phyloP scores from a whole-genome alignment of 2,113 vertebrate genomes.

The Heterotilapia buettikoferi region DNA sequence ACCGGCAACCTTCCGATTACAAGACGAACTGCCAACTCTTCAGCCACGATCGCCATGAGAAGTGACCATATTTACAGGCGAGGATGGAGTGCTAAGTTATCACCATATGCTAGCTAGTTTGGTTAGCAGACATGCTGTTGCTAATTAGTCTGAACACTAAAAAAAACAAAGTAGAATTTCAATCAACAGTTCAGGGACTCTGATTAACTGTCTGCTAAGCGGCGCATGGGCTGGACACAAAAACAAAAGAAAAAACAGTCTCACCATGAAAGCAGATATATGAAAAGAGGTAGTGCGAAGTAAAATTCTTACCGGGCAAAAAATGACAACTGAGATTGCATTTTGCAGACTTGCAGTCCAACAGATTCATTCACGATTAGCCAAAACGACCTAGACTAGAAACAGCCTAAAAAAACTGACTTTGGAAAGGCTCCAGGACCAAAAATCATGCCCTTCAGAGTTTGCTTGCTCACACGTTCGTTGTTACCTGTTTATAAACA shows the following conservation, averaged over 20 bases:
- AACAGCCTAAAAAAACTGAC: neutral
- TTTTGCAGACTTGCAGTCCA: neutral
- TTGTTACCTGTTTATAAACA: neutral
- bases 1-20: neutral
- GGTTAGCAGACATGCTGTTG: neutral
- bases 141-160: neutral
- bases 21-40: neutral
- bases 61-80: neutral
- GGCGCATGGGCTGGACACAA: neutral
- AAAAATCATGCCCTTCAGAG: neutral
- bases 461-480: neutral
- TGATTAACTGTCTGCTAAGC: neutral
- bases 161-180: neutral
- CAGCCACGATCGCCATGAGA: neutral
- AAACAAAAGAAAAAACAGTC: neutral
- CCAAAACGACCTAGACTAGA: neutral
- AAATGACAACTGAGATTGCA: neutral
- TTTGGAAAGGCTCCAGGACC: neutral
- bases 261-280: neutral
- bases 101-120: neutral
- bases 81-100: neutral
- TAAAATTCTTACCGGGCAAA: neutral
- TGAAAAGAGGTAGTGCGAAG: neutral
- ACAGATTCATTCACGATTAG: neutral
- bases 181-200: neutral